Base-by-base conservation (phyloP, 2,797 vertebrate genomes). In the Chiroxiphia lanceolata region DNA sequence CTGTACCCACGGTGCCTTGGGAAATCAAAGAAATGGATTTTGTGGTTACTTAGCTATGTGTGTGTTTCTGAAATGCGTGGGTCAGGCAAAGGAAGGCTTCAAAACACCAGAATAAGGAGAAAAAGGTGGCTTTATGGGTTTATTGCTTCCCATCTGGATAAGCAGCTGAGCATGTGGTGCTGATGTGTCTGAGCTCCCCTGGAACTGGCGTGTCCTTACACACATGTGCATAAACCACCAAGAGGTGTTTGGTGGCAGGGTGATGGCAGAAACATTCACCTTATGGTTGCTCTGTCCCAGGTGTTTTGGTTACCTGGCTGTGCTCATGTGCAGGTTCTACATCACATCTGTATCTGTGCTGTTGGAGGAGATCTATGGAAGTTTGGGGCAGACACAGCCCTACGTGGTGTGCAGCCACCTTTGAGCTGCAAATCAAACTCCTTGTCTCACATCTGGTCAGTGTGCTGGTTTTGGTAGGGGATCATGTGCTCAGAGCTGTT, bases 161-260 rank as follows among this genome's bases (percentile, higher is more conserved):
- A 83, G n/a, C 15, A 42, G 40, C 63, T 45, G 48, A 70, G 26
- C 11, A 22, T 0, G 0, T 8, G 1, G 13, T 18, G 45, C 21
- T 3, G 1, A 9, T 11, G 5, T 1, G 6, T 21, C 21, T 15
- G 4, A 29, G 13, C 34, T 33, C 3, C 10, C 21, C 34, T 8
- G 15, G 56, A 25, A 18, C 18, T 1, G 7, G 6, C 17, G 0
- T 33, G 19, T 54, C 29, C 15, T 4, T 4, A 15, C 3, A 4
- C 3, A 2, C 0, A 1, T 0, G 2, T 0, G 1, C 38, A 9
- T 20, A 54, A 63, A 82, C 11, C 34, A 1, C 13, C 3, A 5
- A n/a, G 56, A 34, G 38, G n/a, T 6, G 26, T 22, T 51, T 2
- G 5, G 3, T 8, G 27, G 25, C 40, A 40, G 44, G 57, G 45